A percentile compares a stretch with the other conserved stretches of the same genome.
These are phyloP conservation scores for Formica exsecta DNA, from an alignment of 1,140 invertebrate genomes.

Conservation along the genomic window DNA sequence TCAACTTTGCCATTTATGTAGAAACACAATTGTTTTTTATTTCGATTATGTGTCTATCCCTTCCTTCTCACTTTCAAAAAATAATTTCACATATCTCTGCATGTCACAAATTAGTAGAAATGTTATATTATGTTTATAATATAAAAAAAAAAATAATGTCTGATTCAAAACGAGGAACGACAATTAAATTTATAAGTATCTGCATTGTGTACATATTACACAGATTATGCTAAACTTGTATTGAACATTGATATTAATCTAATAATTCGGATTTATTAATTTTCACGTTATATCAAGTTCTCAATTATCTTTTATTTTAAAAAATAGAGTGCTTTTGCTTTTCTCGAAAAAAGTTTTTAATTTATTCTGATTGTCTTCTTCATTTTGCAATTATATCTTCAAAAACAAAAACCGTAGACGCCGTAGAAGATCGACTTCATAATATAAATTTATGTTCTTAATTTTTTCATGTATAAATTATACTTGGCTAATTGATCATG, in stretches of 20 bases:
- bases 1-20: not conserved
- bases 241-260: not conserved
- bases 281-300: not conserved
- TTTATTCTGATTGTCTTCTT: not conserved
- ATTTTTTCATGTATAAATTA: not conserved
- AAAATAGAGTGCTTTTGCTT: not conserved
- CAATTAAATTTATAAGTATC: not conserved
- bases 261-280: not conserved
- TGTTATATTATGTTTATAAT: not conserved
- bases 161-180: not conserved
- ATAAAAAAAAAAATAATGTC: not conserved
- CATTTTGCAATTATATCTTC: not conserved
- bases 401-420: not conserved
- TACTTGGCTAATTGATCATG: not conserved
- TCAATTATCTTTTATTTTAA: not conserved
- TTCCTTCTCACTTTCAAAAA: not conserved
- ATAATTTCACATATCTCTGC: slow-evolving; percentile 1
- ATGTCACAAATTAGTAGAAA: not conserved
- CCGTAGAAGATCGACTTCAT: too few relatives aligned
- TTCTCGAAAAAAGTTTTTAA: not conserved
- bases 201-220: not conserved
- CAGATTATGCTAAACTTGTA: not conserved
- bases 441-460: not conserved
- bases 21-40: slow-evolving; percentile 26
- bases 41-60: not conserved